Conservation (phyloP, 2,113 vertebrate species). For the Crotalus horridus region DNA sequence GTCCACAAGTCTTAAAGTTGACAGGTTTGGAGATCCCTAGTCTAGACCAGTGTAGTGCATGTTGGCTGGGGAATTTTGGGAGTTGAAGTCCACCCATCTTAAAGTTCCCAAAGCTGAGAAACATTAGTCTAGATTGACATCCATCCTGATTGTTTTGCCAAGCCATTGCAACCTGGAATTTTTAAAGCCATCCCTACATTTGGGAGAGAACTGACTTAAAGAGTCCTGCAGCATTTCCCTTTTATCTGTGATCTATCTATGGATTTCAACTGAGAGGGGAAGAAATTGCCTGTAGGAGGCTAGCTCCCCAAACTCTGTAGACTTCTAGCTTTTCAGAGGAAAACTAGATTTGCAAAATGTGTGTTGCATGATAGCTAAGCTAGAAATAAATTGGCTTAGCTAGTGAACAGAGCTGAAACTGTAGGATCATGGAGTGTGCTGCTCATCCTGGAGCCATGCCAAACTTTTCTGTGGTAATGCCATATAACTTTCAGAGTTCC, state of each 20-base stretch:
- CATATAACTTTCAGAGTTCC: neutral
- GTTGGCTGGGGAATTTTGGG: neutral
- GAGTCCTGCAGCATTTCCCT: neutral
- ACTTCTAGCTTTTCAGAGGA: neutral
- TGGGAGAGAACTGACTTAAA: neutral
- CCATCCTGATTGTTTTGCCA: neutral
- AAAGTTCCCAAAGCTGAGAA: neutral
- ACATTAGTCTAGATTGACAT: neutral
- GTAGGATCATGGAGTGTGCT: neutral
- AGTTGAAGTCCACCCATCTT: neutral
- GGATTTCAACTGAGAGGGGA: neutral
- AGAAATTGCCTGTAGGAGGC: neutral
- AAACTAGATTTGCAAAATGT: neutral
- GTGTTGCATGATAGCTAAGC: neutral
- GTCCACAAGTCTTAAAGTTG: too few relatives aligned
- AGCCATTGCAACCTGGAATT: neutral
- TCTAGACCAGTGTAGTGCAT: neutral
- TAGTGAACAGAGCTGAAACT: neutral
- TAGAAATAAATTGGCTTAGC: neutral
- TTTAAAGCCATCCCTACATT: neutral
- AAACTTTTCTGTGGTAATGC: neutral
- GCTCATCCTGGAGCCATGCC: neutral
- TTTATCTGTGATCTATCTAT: neutral
- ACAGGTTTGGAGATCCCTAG: too few relatives aligned
- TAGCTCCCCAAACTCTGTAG: neutral